These are phyloP conservation scores for Dioctria linearis DNA, from an alignment of 2,888 invertebrate genomes.

Conservation along the genomic window DNA sequence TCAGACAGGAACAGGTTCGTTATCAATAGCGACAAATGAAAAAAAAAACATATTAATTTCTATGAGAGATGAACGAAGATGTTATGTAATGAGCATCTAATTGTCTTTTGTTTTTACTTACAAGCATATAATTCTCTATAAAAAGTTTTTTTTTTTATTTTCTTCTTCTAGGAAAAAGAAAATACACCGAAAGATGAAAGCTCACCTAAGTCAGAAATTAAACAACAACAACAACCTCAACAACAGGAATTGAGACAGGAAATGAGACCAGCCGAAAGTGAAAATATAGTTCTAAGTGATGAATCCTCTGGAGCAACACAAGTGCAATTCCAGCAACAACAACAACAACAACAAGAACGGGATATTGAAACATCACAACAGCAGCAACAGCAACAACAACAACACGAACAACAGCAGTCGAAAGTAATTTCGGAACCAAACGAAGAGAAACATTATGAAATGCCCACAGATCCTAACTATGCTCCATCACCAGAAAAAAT, in stretches of 20 bases:
- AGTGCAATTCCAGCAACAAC: constrained; percentile 57
- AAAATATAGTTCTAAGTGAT: constrained; percentile 7
- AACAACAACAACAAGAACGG: constrained; percentile 58
- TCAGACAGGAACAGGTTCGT: constrained; percentile 53
- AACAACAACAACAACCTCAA: not conserved
- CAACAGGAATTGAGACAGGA: constrained; percentile 15
- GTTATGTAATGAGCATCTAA: not conserved
- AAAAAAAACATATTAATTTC: not conserved
- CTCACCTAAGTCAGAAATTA: not conserved
- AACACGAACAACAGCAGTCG: constrained; percentile 1
- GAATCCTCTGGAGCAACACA: constrained; percentile 20
- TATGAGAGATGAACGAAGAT: not conserved
- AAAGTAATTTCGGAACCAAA: constrained; percentile 46
- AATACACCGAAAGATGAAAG: constrained; percentile 5
- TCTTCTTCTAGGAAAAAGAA: not conserved
- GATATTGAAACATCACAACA: constrained; percentile 25
- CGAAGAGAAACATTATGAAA: constrained; percentile 61
- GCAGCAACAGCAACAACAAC: constrained; percentile 32
- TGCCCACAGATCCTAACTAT: constrained; percentile 60
- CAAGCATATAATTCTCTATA: no score
- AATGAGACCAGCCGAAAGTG: constrained; percentile 21
- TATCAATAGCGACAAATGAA: not conserved
- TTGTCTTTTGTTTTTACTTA: no score
- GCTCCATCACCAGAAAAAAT: constrained; percentile 33
- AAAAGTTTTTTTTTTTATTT: not conserved